Conservation (phyloP, 1,140 invertebrate genomes). For the Amyelois transitella region DNA sequence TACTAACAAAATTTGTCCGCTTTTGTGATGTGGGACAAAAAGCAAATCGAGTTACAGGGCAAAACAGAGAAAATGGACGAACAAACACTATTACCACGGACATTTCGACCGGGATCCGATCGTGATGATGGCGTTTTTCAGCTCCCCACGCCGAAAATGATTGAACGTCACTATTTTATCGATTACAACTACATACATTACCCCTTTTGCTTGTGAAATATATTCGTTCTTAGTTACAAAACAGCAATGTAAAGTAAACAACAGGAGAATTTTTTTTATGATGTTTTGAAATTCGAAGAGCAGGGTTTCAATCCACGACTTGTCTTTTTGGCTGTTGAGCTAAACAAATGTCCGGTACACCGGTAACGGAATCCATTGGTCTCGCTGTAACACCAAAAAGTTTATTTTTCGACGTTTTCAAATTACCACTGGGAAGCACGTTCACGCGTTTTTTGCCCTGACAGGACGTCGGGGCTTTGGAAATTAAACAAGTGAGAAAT, state of each 20-base stretch:
- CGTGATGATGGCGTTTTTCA: slow-evolving; percentile 69
- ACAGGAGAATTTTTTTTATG: background rate
- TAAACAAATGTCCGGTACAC: slow-evolving; percentile 65
- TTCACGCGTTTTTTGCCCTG: background rate
- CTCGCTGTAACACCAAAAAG: slow-evolving; percentile 16
- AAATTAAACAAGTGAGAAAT: background rate
- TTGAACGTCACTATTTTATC: background rate
- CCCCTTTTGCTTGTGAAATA: background rate
- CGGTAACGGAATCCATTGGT: slow-evolving; percentile 60
- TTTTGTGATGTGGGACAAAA: slow-evolving; percentile 59
- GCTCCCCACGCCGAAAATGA: slow-evolving; percentile 14
- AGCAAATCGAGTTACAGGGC: slow-evolving; percentile 71
- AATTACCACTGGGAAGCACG: background rate
- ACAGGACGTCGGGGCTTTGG: background rate
- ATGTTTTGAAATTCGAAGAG: background rate
- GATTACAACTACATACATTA: background rate
- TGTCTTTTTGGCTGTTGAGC: slow-evolving; percentile 59
- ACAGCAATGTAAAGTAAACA: background rate
- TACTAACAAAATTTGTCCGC: slow-evolving; percentile 67
- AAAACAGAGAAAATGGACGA: slow-evolving; percentile 70
- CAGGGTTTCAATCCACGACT: slow-evolving; percentile 61
- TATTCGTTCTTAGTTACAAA: background rate
- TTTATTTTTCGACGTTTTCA: background rate
- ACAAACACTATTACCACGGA: slow-evolving; percentile 68
- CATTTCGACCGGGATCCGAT: slow-evolving; percentile 62